Percentiles rank a stretch among this genome's conserved stretches.
These are phyloP conservation scores for Temnothorax curvispinosus DNA, from an alignment of 1,140 invertebrate species.

Conservation along the genomic window DNA sequence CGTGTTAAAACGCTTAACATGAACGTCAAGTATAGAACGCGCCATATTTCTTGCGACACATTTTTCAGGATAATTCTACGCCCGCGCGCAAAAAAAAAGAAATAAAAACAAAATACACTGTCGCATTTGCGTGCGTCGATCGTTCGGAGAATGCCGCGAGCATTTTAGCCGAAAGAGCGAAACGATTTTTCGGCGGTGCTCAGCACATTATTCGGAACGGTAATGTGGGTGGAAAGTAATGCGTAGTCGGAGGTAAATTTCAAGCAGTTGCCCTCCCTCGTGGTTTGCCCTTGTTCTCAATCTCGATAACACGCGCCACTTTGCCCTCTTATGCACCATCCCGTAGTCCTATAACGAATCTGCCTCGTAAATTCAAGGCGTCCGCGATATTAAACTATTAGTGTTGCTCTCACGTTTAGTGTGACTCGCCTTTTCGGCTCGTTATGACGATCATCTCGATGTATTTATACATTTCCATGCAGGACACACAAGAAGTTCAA, in stretches of 20 bases:
- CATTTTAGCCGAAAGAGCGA: conserved; percentile 21
- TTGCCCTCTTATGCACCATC: neutral
- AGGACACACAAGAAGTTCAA: neutral
- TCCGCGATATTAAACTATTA: neutral
- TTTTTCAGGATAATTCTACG: conserved; percentile 12
- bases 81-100: neutral
- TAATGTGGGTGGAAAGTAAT: conserved; percentile 23
- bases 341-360: neutral
- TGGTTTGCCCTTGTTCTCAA: neutral
- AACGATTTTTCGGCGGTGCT: neutral
- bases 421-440: neutral
- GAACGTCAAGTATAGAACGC: neutral
- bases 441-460: neutral
- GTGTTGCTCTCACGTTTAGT: neutral
- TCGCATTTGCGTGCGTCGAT: neutral
- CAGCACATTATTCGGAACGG: conserved; percentile 31
- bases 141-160: neutral
- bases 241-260: conserved; percentile 19
- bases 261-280: neutral
- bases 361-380: conserved; percentile 30
- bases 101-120: neutral
- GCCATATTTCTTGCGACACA: neutral
- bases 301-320: conserved; percentile 13
- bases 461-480: neutral
- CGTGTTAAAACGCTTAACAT: neutral